phyloP scores from a whole-genome alignment of 2,113 vertebrate species.

The Panthera leo region DNA sequence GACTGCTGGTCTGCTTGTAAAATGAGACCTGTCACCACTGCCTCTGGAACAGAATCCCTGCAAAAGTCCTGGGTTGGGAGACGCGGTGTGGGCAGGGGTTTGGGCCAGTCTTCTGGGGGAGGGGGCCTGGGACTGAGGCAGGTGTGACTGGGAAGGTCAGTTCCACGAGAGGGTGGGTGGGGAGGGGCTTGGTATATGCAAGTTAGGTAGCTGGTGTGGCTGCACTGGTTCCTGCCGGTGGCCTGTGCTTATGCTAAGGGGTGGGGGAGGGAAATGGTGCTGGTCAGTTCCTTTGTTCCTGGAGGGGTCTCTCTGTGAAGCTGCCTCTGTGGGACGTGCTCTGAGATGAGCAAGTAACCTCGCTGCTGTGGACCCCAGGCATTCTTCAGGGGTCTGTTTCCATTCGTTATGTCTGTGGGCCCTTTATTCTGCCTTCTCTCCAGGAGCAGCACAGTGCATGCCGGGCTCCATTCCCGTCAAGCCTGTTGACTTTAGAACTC shows the following conservation, averaged over 20 bases:
- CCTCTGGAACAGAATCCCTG: background rate
- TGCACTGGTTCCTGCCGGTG: too few relatives aligned
- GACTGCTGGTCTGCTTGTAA: background rate
- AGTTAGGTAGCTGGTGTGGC: too few relatives aligned
- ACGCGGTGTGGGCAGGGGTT: background rate
- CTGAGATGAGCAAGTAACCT: background rate
- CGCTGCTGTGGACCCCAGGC: background rate
- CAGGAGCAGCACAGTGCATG: background rate
- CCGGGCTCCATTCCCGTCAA: background rate
- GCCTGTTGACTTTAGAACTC: background rate
- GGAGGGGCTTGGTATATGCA: too few relatives aligned
- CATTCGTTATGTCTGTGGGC: background rate
- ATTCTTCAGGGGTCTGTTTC: background rate
- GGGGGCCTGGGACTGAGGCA: background rate
- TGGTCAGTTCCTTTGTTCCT: too few relatives aligned
- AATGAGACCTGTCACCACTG: background rate
- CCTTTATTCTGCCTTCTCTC: background rate
- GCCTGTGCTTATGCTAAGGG: too few relatives aligned
- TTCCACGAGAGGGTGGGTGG: background rate
- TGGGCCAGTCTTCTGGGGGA: background rate
- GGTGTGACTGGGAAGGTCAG: background rate
- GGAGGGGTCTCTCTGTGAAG: background rate
- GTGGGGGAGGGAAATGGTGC: too few relatives aligned
- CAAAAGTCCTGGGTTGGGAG: background rate
- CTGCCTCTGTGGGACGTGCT: background rate